Evolutionary conservation across 2,797 vertebrate species (phyloP).

Genomic region (Cynodonichthys magdalenae): DNA sequence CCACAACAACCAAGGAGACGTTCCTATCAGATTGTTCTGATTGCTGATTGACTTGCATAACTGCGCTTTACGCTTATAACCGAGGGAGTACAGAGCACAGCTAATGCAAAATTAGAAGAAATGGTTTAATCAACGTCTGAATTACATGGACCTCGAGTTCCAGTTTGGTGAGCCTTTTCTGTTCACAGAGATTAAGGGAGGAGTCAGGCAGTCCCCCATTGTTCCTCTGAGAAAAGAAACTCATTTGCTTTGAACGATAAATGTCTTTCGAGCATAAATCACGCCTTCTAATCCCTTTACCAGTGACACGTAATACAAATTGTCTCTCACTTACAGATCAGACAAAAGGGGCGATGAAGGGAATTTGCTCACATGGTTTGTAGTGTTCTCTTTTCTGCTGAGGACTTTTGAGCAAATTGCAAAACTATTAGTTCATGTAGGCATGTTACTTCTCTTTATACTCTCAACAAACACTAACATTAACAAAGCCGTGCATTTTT

Average conservation of each 20-base stretch:
- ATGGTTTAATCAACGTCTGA: conserved; percentile 79
- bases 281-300: conserved; percentile 82
- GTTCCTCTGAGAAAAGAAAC: conserved; percentile 83
- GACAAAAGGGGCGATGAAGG: conserved; percentile 75
- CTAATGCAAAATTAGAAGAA: conserved; percentile 81
- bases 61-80: conserved; percentile 72
- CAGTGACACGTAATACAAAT: conserved; percentile 82
- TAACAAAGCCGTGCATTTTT: neutral
- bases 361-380: conserved; percentile 51
- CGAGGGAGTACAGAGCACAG: conserved; percentile 60
- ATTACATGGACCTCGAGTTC: conserved; percentile 81
- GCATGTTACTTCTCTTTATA: conserved; percentile 19
- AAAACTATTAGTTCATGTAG: conserved; percentile 44
- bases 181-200: conserved; percentile 83
- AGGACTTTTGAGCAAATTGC: conserved; percentile 47
- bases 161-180: conserved; percentile 79
- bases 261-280: conserved; percentile 84
- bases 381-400: conserved; percentile 39
- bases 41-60: conserved; percentile 62
- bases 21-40: conserved; percentile 49
- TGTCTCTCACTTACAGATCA: conserved; percentile 80
- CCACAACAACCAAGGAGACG: conserved; percentile 40
- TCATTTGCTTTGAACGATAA: conserved; percentile 85
- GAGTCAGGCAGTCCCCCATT: conserved; percentile 77
- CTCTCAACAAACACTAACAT: conserved; percentile 13